Percentiles rank a stretch among this genome's conserved stretches.
Conservation (phyloP, 2,113 vertebrate species). For the Myrmophylax atrothorax region DNA sequence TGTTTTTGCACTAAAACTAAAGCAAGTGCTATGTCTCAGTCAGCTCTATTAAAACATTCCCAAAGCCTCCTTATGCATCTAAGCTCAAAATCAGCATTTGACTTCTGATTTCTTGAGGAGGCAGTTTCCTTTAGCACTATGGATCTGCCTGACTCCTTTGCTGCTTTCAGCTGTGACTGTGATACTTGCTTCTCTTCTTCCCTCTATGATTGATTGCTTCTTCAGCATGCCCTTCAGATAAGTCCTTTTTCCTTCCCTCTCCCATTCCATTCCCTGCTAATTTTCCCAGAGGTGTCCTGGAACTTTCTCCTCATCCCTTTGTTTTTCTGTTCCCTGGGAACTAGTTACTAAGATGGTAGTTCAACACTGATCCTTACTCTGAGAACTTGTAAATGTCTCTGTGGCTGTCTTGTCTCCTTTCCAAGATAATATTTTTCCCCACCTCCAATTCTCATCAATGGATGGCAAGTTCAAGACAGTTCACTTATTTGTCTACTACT, state of each 20-base stretch:
- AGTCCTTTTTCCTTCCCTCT: neutral
- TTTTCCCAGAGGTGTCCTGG: neutral
- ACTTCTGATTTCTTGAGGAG: neutral
- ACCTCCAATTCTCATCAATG: neutral
- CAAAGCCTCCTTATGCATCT: neutral
- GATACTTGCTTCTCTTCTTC: neutral
- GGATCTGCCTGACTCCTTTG: neutral
- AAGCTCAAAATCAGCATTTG: neutral
- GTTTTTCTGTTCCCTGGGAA: neutral
- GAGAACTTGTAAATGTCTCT: neutral
- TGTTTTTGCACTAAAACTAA: neutral
- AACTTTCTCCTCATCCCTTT: neutral
- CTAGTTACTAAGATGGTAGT: neutral
- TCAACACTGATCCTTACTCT: neutral
- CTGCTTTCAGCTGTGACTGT: neutral
- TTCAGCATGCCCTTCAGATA: neutral
- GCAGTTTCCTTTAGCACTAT: neutral
- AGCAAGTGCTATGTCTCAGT: neutral
- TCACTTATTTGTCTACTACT: neutral
- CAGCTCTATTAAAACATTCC: neutral
- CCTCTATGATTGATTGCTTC: neutral
- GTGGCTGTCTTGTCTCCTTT: neutral
- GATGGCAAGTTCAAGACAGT: neutral
- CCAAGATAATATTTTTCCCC: neutral
- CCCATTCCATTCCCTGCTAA: neutral